phyloP scores from a whole-genome alignment of 1,140 invertebrate genomes.

The Oncopodura yosiiana region DNA sequence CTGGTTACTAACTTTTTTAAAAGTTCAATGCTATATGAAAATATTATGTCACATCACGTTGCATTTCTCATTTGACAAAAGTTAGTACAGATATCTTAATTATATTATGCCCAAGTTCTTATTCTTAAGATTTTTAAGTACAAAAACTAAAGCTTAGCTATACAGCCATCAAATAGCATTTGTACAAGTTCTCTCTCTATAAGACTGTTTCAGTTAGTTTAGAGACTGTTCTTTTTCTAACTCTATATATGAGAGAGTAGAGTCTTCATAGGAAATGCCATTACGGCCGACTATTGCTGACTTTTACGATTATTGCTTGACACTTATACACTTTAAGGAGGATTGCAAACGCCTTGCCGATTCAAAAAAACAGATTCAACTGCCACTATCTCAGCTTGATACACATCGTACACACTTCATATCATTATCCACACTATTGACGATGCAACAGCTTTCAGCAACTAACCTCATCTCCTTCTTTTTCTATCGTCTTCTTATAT shows the following conservation, averaged over 20 bases:
- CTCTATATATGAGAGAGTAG: not conserved
- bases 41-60: too few species aligned
- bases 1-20: too few species aligned
- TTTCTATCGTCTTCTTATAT: too few species aligned
- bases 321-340: slow-evolving; percentile 36
- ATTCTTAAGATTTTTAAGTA: not conserved
- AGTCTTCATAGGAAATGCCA: slow-evolving; percentile 35
- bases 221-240: too few species aligned
- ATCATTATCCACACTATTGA: slow-evolving; percentile 35
- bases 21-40: too few species aligned
- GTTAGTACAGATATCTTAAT: not conserved
- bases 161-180: not conserved
- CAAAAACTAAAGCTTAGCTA: too few species aligned
- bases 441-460: slow-evolving; percentile 8
- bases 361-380: slow-evolving; percentile 36
- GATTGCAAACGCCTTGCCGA: slow-evolving; percentile 35
- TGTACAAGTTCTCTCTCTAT: not conserved
- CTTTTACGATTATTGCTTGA: slow-evolving; percentile 36
- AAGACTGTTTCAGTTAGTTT: not conserved
- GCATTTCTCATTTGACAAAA: not conserved
- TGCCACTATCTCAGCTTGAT: slow-evolving; percentile 35
- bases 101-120: not conserved
- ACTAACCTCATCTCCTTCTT: not conserved
- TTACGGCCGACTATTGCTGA: slow-evolving; percentile 34
- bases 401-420: slow-evolving; percentile 35